Conservation (phyloP, 2,113 vertebrate species). For the Gnathonemus echidnorhynchus region DNA sequence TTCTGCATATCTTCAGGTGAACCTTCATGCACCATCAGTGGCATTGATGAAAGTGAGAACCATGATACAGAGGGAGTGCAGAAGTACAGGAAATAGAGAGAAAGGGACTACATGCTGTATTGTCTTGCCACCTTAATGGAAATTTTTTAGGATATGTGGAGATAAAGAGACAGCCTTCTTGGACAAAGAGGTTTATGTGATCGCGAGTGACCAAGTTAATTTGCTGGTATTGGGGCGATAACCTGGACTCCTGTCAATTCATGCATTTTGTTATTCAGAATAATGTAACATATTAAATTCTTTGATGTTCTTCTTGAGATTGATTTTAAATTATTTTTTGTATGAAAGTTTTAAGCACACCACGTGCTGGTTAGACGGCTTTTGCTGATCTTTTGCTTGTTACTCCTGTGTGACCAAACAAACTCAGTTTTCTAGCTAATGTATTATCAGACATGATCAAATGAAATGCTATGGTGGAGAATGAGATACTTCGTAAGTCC, state of each 20-base stretch:
- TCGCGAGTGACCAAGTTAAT: background rate
- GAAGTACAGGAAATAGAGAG: background rate
- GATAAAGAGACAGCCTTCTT: background rate
- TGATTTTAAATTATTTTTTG: background rate
- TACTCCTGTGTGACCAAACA: background rate
- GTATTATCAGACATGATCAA: background rate
- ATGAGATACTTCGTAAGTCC: background rate
- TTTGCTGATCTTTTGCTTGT: background rate
- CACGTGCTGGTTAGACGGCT: background rate
- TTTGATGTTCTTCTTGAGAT: background rate
- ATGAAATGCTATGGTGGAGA: background rate
- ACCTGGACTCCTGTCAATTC: background rate
- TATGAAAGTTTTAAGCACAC: background rate
- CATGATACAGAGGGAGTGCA: background rate
- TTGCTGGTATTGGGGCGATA: background rate
- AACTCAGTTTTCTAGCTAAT: background rate
- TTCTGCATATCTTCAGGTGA: slow-evolving; percentile 11
- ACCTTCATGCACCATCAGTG: slow-evolving; percentile 16
- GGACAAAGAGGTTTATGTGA: background rate
- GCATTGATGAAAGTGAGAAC: slow-evolving; percentile 8
- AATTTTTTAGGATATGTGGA: background rate
- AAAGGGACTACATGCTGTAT: background rate
- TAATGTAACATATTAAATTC: background rate
- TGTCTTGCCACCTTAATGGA: background rate
- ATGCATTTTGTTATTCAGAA: background rate